Conservation (phyloP, 30 jellyfish, hydroid and myxozoan species). For the Chironex yamaguchii region DNA sequence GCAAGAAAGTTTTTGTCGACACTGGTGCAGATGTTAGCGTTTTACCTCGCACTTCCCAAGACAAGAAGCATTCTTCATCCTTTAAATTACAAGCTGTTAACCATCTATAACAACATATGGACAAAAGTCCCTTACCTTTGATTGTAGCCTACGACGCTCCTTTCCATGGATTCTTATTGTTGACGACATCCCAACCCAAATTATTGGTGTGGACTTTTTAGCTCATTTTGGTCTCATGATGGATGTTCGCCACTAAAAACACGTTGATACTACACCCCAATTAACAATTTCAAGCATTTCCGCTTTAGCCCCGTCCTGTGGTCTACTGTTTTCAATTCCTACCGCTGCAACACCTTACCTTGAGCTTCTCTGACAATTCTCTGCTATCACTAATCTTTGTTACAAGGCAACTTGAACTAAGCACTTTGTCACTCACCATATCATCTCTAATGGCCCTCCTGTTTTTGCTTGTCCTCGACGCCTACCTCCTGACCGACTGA, state of each 20-base stretch:
- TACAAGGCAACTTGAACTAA: constrained; percentile 5
- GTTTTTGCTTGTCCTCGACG: constrained; percentile 30
- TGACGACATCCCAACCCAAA: too few species aligned
- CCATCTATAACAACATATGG: constrained; percentile 12
- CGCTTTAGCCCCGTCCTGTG: not conserved
- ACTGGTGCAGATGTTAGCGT: not conserved
- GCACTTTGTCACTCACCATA: constrained; percentile 23
- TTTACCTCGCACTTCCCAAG: not conserved
- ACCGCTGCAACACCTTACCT: not conserved
- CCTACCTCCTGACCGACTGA: constrained; percentile 14
- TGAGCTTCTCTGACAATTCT: not conserved
- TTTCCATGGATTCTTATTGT: constrained; percentile 4
- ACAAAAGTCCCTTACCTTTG: constrained; percentile 1
- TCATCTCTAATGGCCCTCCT: constrained; percentile 27
- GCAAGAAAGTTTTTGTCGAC: too few species aligned
- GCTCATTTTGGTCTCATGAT: not conserved
- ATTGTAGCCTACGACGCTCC: too few species aligned
- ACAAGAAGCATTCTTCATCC: not conserved
- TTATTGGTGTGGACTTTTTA: constrained; percentile 38
- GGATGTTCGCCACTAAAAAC: constrained; percentile 7
- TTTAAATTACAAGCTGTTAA: not conserved
- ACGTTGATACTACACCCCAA: not conserved
- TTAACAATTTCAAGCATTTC: not conserved
- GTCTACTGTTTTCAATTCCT: constrained; percentile 2
- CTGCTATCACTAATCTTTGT: not conserved